A percentile compares a stretch with the other conserved stretches of the same genome.
Conservation (phyloP, 2,888 invertebrate genomes). For the Melanostoma scalare region DNA sequence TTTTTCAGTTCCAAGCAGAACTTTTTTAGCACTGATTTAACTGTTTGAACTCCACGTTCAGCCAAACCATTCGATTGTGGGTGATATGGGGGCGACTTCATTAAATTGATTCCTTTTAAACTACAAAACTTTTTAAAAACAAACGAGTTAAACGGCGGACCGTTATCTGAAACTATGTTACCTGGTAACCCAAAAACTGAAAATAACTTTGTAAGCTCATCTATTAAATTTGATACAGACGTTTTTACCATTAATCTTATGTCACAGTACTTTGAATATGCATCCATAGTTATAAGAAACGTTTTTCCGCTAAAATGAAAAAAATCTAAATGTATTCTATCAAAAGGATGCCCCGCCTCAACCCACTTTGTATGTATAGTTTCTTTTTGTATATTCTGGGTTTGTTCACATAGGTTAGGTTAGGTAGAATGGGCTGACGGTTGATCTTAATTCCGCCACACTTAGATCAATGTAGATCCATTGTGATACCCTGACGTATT, state of each 20-base stretch:
- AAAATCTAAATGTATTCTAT: slow-evolving; percentile 25
- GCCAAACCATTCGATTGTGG: too few species aligned
- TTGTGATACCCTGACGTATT: too few species aligned
- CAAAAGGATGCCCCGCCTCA: slow-evolving; percentile 16
- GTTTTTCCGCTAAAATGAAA: slow-evolving; percentile 23
- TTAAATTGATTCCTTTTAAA: too few species aligned
- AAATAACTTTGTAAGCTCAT: slow-evolving; percentile 5
- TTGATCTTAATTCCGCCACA: too few species aligned
- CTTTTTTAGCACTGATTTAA: slow-evolving; percentile 3
- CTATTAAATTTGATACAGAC: slow-evolving; percentile 6
- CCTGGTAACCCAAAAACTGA: too few species aligned
- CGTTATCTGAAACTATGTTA: too few species aligned
- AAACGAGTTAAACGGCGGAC: too few species aligned
- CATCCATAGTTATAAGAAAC: slow-evolving; percentile 23
- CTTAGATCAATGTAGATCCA: too few species aligned
- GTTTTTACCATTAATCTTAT: slow-evolving; percentile 14
- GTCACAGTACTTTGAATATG: slow-evolving; percentile 24
- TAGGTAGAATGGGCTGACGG: too few species aligned
- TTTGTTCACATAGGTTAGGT: slow-evolving; percentile 14
- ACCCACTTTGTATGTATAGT: slow-evolving; percentile 19
- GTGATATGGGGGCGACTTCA: too few species aligned
- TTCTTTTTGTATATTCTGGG: slow-evolving; percentile 22
- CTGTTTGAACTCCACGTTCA: neutral
- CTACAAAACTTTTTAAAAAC: too few species aligned
- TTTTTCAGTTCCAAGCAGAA: neutral